A percentile compares a stretch with the other conserved stretches of the same genome.
These are phyloP conservation scores for Ellobium chinense DNA, from an alignment of 2,888 invertebrate species.

Conservation along the genomic window DNA sequence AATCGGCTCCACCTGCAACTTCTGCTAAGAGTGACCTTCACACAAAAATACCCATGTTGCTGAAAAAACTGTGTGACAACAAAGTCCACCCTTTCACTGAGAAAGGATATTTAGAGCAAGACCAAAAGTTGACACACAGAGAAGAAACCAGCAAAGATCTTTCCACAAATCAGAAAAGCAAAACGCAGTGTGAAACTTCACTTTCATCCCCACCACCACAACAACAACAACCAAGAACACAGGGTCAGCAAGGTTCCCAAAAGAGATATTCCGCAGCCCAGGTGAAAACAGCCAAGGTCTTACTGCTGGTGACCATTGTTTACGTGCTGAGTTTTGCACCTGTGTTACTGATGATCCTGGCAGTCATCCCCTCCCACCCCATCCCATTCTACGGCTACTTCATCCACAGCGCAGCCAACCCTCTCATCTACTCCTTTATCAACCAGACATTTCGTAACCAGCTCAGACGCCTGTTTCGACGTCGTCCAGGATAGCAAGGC, in stretches of 20 bases:
- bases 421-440: constrained; percentile 71
- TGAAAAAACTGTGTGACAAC: background rate
- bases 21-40: too few species aligned
- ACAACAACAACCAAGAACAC: background rate
- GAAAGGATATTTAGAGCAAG: too few species aligned
- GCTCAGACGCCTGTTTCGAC: too few species aligned
- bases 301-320: constrained; percentile 65
- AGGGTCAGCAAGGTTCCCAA: background rate
- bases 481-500: too few species aligned
- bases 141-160: background rate
- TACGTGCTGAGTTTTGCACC: constrained; percentile 69
- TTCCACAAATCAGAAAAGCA: background rate
- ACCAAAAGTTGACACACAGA: too few species aligned
- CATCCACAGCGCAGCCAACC: constrained; percentile 70
- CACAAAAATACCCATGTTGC: too few species aligned
- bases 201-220: background rate
- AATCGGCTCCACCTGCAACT: too few species aligned
- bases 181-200: too few species aligned
- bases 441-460: constrained; percentile 60
- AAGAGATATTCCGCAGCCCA: constrained; percentile 52
- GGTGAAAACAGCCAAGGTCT: constrained; percentile 67
- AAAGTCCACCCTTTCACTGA: background rate
- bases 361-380: constrained; percentile 52
- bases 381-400: constrained; percentile 67
- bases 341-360: constrained; percentile 61